phyloP scores from a whole-genome alignment of 2,797 vertebrate genomes.

The Siniperca undulata region DNA sequence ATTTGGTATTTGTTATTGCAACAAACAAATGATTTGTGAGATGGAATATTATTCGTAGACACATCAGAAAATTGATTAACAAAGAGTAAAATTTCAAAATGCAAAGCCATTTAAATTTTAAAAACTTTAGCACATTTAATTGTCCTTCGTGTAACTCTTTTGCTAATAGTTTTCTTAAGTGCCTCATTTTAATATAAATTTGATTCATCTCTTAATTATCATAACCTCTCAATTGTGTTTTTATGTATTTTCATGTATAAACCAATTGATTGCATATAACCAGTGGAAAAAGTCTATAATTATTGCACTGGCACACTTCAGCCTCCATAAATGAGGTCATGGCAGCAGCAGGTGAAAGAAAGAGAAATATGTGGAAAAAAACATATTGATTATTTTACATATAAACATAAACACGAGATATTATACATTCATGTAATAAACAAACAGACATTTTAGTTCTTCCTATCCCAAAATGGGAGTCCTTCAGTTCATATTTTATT shows the following conservation, averaged over 20 bases:
- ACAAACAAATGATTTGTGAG: neutral
- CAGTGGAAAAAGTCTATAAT: neutral
- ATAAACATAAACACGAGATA: neutral
- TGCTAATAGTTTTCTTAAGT: neutral
- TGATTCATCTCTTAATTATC: slow-evolving; percentile 9
- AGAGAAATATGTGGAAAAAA: neutral
- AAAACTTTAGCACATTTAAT: slow-evolving; percentile 4
- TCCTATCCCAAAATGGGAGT: neutral
- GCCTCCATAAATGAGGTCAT: neutral
- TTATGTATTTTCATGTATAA: neutral
- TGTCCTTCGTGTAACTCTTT: neutral
- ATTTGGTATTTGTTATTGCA: neutral
- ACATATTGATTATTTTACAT: neutral
- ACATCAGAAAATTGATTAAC: neutral
- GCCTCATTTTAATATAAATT: neutral
- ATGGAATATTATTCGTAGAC: neutral
- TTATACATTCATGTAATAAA: neutral
- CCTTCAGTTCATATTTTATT: neutral
- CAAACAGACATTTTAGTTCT: neutral
- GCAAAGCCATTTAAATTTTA: neutral
- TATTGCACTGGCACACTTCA: neutral
- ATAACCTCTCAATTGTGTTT: slow-evolving; percentile 1
- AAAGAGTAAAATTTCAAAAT: neutral
- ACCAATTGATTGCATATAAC: neutral
- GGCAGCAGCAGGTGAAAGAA: neutral